Base-by-base conservation (phyloP, 1,140 invertebrate genomes). In the Sweltsa coloradensis region DNA sequence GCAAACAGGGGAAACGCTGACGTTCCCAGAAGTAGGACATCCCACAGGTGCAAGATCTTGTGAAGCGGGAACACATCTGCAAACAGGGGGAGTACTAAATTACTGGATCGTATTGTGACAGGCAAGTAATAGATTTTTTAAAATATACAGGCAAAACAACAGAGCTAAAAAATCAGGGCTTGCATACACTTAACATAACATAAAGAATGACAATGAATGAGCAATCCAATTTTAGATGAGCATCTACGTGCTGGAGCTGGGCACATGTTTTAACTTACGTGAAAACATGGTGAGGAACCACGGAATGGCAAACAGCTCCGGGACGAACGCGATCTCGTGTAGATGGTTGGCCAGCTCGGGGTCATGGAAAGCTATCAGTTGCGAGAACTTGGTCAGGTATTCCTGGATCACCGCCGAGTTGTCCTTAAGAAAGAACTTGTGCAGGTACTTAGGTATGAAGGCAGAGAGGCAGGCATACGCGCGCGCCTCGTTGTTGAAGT, bases 261-360 rank as follows among this genome's bases (percentile, higher is more conserved):
- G n/a, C n/a, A n/a, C n/a, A n/a, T n/a, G n/a, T n/a, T n/a, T 13
- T 2, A 49, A 83, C 86, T 82, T 75, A 96, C 90, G 95, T 47
- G 95, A 96, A 72, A 97, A 99, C 90, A 98, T 97, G 7, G 96
- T 99, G 5, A 99, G 70, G 66, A 99, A 98, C 96, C 96, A 99
- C 0, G 96, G 95, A 64, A 99, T 98, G n/a, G 96, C 91, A 70
- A 98, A 99, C 2, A 99, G 69, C 71, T 99, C 93, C 0, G 96
- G 93, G 55, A 95, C 89, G 65, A 99, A 99, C 56, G 84, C 88
- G 54, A 98, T 97, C 5, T 81, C 81, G 55, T 86, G 77, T 26
- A 99, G 69, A 70, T 98, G 95, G 64, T 86, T 91, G 0, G 88
- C 87, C 34, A 99, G 67, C 43, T 83, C 73, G 7, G 95, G 89